Percentiles rank a stretch among this genome's conserved stretches.
These are phyloP conservation scores for Pseudorasbora parva DNA, from an alignment of 2,113 vertebrate species.

Conservation along the genomic window DNA sequence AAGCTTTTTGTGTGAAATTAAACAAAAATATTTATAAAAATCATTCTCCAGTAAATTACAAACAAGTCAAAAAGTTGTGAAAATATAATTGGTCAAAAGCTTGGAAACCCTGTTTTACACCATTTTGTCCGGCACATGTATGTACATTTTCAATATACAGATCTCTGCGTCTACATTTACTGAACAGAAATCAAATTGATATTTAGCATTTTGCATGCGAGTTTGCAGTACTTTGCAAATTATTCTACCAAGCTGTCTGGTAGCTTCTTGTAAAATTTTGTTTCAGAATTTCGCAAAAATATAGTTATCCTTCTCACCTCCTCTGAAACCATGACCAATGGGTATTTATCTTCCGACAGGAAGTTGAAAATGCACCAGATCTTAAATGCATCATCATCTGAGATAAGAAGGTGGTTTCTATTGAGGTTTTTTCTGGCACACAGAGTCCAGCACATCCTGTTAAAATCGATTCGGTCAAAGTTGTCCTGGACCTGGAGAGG, in stretches of 20 bases:
- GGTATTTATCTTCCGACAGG: conserved; percentile 94
- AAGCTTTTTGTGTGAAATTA: background rate
- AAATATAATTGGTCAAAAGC: background rate
- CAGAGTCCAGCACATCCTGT: conserved; percentile 97
- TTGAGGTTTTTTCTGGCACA: conserved; percentile 91
- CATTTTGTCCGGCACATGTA: too few species aligned
- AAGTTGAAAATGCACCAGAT: conserved; percentile 99
- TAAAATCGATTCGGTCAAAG: conserved; percentile 93
- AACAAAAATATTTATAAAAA: background rate
- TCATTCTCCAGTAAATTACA: background rate
- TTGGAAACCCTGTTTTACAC: too few species aligned
- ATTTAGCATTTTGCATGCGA: background rate
- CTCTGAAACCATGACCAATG: conserved; percentile 90
- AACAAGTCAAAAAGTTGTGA: background rate
- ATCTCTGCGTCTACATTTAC: background rate
- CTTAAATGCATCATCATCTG: conserved; percentile 92
- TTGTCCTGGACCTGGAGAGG: conserved; percentile 85
- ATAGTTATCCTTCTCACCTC: conserved; percentile 83
- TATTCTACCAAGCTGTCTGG: background rate
- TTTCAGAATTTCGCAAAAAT: background rate
- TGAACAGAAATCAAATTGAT: background rate
- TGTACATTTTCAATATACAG: too few species aligned
- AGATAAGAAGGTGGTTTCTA: conserved; percentile 81
- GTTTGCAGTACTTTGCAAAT: background rate
- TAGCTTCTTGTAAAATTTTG: background rate